A percentile compares a stretch with the other conserved stretches of the same genome.
Evolutionary conservation across 2,797 vertebrate genomes (phyloP).

Genomic region (Sebastes cheni): DNA sequence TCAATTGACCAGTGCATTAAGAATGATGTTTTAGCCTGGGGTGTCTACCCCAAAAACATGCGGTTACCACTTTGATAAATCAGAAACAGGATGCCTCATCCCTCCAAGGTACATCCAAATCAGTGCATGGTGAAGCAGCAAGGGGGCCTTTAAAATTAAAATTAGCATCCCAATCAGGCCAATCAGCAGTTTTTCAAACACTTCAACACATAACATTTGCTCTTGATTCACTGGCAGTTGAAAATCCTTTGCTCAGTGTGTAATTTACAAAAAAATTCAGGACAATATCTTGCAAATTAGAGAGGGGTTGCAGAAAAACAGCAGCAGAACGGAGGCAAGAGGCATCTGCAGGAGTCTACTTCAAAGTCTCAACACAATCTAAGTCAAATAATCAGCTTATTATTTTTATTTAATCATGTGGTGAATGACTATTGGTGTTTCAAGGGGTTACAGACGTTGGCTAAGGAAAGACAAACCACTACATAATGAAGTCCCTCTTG

Average conservation of each 20-base stretch:
- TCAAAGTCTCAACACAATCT: slow-evolving; percentile 2
- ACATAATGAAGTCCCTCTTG: not conserved
- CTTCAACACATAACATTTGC: not conserved
- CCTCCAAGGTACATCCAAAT: slow-evolving; percentile 16
- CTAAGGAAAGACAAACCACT: not conserved
- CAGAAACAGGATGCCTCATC: not conserved
- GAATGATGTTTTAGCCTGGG: too few relatives aligned
- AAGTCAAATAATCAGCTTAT: not conserved
- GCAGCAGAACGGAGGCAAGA: not conserved
- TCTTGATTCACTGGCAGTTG: not conserved
- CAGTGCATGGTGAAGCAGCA: slow-evolving; percentile 6
- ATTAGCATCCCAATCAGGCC: slow-evolving; percentile 34
- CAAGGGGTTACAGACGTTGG: not conserved
- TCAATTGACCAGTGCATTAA: too few relatives aligned
- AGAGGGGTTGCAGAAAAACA: not conserved
- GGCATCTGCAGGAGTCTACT: not conserved
- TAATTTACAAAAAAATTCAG: not conserved
- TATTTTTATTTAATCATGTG: not conserved
- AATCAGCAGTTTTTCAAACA: slow-evolving; percentile 22
- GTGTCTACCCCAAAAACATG: not conserved
- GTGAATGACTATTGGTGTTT: not conserved
- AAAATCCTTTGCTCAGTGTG: not conserved
- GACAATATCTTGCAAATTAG: not conserved
- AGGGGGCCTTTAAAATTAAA: slow-evolving; percentile 15
- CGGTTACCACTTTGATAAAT: slow-evolving; percentile 13